Percentiles rank a stretch among this genome's conserved stretches.
phyloP scores from a whole-genome alignment of 1,140 invertebrate species.

The Triops cancriformis region DNA sequence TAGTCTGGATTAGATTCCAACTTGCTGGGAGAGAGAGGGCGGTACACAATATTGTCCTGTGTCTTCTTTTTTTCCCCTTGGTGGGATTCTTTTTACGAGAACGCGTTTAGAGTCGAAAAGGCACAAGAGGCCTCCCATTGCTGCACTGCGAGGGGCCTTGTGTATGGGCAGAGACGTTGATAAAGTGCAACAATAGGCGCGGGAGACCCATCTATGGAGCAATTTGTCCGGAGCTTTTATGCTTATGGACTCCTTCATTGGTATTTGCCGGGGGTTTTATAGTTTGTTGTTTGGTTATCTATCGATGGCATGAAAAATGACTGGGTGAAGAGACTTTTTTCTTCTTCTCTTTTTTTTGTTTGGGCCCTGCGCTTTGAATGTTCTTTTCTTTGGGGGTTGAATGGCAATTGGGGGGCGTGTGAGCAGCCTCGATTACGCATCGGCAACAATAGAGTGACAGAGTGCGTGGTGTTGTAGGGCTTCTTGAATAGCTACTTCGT shows the following conservation, averaged over 20 bases:
- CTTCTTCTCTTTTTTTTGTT: neutral
- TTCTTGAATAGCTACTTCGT: constrained; percentile 1
- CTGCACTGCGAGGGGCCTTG: neutral
- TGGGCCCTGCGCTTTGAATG: neutral
- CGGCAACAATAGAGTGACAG: neutral
- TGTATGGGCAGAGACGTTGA: constrained; percentile 12
- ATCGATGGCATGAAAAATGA: constrained; percentile 10
- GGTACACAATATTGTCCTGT: neutral
- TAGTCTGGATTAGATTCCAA: neutral
- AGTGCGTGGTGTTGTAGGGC: neutral
- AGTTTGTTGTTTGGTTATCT: constrained; percentile 12
- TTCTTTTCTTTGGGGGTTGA: neutral
- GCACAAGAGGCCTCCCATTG: neutral
- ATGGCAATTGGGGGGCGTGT: constrained; percentile 12
- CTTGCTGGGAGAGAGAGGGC: neutral
- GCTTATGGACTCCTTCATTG: constrained; percentile 10
- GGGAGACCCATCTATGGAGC: constrained; percentile 7
- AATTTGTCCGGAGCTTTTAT: constrained; percentile 14
- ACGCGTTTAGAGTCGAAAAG: neutral
- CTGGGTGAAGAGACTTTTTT: neutral
- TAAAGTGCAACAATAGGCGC: constrained; percentile 13
- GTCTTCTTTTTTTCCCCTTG: neutral
- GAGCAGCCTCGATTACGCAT: constrained; percentile 12
- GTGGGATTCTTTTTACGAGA: neutral
- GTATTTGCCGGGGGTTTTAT: constrained; percentile 13